phyloP scores from a whole-genome alignment of 2,113 vertebrate species.

The Capricornis sumatraensis region DNA sequence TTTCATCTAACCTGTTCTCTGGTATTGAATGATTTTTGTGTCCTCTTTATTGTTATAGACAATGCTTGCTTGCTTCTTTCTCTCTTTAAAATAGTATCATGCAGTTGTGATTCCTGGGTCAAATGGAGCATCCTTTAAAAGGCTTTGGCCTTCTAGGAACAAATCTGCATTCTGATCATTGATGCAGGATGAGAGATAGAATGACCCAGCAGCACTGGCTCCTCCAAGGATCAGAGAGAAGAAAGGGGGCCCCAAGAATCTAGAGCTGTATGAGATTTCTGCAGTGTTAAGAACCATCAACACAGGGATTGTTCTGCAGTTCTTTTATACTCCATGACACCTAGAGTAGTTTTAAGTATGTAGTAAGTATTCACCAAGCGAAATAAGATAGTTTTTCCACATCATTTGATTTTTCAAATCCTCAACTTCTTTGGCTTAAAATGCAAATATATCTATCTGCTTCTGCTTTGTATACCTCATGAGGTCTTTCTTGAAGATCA shows the following conservation, averaged over 20 bases:
- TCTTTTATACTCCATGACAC: neutral
- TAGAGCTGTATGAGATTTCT: neutral
- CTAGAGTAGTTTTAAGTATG: neutral
- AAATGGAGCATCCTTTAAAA: conserved; percentile 17
- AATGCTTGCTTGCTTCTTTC: neutral
- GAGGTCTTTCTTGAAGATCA: neutral
- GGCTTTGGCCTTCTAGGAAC: neutral
- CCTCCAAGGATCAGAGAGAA: neutral
- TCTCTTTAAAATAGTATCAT: neutral
- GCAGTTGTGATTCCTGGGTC: neutral
- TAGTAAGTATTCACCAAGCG: neutral
- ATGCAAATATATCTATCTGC: neutral
- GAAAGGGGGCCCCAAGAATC: neutral
- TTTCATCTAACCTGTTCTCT: neutral
- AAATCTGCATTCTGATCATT: neutral
- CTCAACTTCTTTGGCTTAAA: neutral
- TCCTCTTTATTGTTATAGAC: neutral
- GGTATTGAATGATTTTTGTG: neutral
- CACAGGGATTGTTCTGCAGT: neutral
- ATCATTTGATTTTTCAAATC: neutral
- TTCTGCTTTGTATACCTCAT: neutral
- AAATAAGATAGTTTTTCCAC: neutral
- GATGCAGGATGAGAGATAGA: neutral
- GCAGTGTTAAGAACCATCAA: neutral
- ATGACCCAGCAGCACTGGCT: neutral